phyloP scores from a whole-genome alignment of 2,888 invertebrate species.

The Oscheius sp. region DNA sequence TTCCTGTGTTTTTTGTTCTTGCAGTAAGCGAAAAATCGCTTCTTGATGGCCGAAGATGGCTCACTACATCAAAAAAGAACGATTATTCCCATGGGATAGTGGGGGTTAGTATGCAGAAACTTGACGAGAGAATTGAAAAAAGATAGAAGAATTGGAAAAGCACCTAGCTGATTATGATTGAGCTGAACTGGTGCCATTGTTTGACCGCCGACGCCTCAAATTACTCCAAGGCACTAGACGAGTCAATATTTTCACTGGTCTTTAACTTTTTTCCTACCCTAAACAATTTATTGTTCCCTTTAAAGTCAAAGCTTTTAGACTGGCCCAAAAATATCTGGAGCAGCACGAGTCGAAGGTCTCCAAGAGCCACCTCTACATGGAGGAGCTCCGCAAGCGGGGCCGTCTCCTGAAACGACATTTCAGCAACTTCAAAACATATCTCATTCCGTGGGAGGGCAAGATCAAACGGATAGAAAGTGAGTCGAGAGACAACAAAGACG shows the following conservation, averaged over 20 bases:
- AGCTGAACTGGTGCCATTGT: background rate
- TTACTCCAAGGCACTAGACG: background rate
- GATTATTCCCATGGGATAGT: too few species aligned
- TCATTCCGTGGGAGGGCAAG: constrained; percentile 93
- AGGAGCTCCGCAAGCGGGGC: constrained; percentile 67
- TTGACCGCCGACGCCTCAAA: background rate
- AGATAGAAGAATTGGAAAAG: background rate
- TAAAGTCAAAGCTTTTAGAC: constrained; percentile 56
- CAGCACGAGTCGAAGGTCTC: constrained; percentile 74
- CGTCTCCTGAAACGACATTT: constrained; percentile 82
- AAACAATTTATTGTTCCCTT: background rate
- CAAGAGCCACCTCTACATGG: constrained; percentile 73
- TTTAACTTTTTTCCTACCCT: background rate
- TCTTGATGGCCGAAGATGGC: too few species aligned
- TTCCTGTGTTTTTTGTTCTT: background rate
- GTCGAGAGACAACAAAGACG: constrained; percentile 29
- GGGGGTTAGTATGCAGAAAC: too few species aligned
- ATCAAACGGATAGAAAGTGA: constrained; percentile 93
- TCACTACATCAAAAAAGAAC: too few species aligned
- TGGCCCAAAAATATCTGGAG: constrained; percentile 74
- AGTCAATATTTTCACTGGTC: background rate
- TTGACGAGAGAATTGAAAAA: too few species aligned
- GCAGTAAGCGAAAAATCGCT: too few species aligned
- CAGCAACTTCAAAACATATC: constrained; percentile 84
- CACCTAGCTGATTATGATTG: background rate